Evolutionary conservation across 2,888 invertebrate genomes (phyloP), one percentile per base, ranked within the genome.

Genomic region (Tiliacea aurago): DNA sequence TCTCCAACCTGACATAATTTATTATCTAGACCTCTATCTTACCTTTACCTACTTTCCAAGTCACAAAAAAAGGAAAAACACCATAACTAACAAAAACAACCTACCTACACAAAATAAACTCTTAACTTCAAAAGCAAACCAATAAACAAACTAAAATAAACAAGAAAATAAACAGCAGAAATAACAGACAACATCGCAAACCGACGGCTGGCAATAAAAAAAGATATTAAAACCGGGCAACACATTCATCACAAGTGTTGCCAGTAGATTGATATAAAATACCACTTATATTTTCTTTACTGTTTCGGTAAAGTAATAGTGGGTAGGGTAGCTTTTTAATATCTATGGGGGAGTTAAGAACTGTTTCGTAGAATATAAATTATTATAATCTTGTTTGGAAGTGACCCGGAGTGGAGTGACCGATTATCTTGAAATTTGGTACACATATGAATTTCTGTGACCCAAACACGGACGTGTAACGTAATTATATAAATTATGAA

Each of bases 191-290:
- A 62, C 77, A 63, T 71, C 72, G 66, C 81, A 73, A 86, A 87
- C 47, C 71, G 67, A 33, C 78, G 80, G 81, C 73, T 76, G 81
- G 91, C 90, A 90, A 92, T 92, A 92, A 92, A 91, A 91, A 91
- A 85, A 87, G 91, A 91, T 91, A 91, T 91, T 91, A 91, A 91
- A 91, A 88, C 86, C 81, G 84, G 78, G 81, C 78, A 85, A 86
- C 84, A 85, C 90, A 90, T 92, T 92, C 90, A 89, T 91, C 91
- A 91, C 91, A 91, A 91, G 71, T 91, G 91, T 90, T 91, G 86
- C 91, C 90, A 89, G 56, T 76, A 90, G 89, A 91, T 90, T 90
- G 91, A 91, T 90, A 90, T 91, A 91, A 91, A 88, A 91, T 90
- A 88, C 86, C 90, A 89, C 86, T 84, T 87, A 86, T 83, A 88